These are phyloP conservation scores for Drosophila mauritiana DNA, from an alignment of 1,140 invertebrate species.

Conservation along the genomic window DNA sequence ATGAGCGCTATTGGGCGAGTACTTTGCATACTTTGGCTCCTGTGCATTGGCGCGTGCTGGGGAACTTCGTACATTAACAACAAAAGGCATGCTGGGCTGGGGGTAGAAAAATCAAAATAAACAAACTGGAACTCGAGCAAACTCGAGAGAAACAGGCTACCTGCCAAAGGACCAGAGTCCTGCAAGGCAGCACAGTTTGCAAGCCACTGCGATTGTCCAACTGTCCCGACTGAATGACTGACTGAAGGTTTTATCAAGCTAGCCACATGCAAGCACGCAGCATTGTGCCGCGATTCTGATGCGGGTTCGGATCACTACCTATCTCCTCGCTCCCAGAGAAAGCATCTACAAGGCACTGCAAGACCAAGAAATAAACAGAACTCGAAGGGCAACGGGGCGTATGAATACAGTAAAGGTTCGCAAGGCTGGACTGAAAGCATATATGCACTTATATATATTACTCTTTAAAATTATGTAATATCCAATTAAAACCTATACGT, in stretches of 20 bases:
- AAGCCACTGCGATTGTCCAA: slow-evolving; percentile 33
- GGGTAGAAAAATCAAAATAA: not conserved
- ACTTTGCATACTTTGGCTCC: slow-evolving; percentile 34
- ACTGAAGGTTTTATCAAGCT: slow-evolving; percentile 46
- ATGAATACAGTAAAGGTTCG: slow-evolving; percentile 1
- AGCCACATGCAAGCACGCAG: slow-evolving; percentile 74
- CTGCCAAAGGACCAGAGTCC: slow-evolving; percentile 24
- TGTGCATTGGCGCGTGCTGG: slow-evolving; percentile 21
- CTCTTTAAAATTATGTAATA: too few species aligned
- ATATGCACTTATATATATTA: too few species aligned
- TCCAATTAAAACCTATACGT: too few species aligned
- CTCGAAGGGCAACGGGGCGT: not conserved
- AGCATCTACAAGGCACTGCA: slow-evolving; percentile 67
- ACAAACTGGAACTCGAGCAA: slow-evolving; percentile 9
- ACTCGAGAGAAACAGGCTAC: slow-evolving; percentile 15
- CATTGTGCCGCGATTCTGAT: slow-evolving; percentile 37
- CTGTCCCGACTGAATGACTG: not conserved
- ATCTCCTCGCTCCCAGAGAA: slow-evolving; percentile 57
- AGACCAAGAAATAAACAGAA: slow-evolving; percentile 40
- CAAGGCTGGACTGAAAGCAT: not conserved
- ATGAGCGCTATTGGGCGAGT: slow-evolving; percentile 51
- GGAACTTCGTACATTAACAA: slow-evolving; percentile 31
- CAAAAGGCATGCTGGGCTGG: slow-evolving; percentile 23
- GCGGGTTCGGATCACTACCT: slow-evolving; percentile 34
- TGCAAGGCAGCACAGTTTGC: slow-evolving; percentile 32